phyloP scores from a whole-genome alignment of 2,888 invertebrate genomes.

The Pyrocoelia pectoralis region DNA sequence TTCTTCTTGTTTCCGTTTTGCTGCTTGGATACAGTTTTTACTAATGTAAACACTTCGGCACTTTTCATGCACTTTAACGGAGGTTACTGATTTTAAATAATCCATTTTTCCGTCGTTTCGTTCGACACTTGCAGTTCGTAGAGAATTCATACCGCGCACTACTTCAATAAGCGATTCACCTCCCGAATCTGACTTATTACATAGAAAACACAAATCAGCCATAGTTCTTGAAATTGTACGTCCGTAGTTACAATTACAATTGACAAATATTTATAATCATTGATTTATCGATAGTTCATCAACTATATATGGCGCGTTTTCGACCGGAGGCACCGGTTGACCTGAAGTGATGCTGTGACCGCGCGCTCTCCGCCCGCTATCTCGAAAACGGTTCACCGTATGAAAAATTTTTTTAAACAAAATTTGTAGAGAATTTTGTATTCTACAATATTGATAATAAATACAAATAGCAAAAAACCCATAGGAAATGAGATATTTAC shows the following conservation, averaged over 20 bases:
- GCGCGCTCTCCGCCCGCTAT: slow-evolving; percentile 4
- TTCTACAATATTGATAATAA: slow-evolving; percentile 7
- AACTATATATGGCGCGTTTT: slow-evolving; percentile 1
- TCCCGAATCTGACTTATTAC: too few species aligned
- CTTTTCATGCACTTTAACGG: not conserved
- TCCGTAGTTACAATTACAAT: slow-evolving; percentile 3
- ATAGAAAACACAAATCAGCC: not conserved
- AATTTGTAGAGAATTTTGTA: not conserved
- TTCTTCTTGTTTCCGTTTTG: slow-evolving; percentile 2
- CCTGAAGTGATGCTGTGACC: slow-evolving; percentile 4
- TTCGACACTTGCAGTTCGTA: slow-evolving; percentile 4
- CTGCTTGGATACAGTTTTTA: slow-evolving; percentile 1
- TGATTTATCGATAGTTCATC: not conserved
- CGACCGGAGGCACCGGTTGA: slow-evolving; percentile 5
- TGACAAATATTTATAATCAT: slow-evolving; percentile 1
- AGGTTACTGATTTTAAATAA: not conserved
- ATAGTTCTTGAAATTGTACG: slow-evolving; percentile 5
- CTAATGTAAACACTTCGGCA: not conserved
- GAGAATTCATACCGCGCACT: not conserved
- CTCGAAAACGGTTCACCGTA: slow-evolving; percentile 1
- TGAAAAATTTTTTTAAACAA: slow-evolving; percentile 2
- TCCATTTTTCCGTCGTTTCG: not conserved
- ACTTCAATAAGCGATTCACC: too few species aligned
- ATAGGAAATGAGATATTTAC: not conserved
- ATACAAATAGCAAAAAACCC: slow-evolving; percentile 2